These are phyloP conservation scores for Xestia xanthographa DNA, from an alignment of 2,888 invertebrate genomes.

Conservation along the genomic window DNA sequence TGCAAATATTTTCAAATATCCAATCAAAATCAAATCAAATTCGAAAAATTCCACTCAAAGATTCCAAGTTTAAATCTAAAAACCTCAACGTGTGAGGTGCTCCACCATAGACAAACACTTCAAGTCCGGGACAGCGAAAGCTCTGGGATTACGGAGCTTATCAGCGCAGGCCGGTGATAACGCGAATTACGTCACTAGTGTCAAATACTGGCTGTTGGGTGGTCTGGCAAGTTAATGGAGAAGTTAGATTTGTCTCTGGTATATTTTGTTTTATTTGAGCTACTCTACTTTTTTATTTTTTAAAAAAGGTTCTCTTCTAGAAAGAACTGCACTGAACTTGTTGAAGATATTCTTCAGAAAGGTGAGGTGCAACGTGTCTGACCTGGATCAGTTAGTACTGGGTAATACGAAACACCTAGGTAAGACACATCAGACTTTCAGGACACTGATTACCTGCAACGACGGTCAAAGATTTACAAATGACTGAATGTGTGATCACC, in stretches of 20 bases:
- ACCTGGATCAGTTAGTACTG: not conserved
- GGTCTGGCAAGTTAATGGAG: slow-evolving; percentile 61
- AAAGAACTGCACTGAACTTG: not conserved
- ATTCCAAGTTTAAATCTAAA: slow-evolving; percentile 13
- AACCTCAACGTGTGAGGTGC: slow-evolving; percentile 71
- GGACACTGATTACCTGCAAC: too few species aligned
- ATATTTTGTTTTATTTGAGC: not conserved
- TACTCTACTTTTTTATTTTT: too few species aligned
- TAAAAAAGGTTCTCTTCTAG: not conserved
- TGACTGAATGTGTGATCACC: not conserved
- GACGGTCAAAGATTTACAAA: not conserved
- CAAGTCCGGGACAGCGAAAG: slow-evolving; percentile 65
- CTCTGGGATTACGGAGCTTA: slow-evolving; percentile 71
- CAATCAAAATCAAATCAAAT: not conserved
- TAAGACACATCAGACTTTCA: not conserved
- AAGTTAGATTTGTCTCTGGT: not conserved
- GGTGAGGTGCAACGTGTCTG: too few species aligned
- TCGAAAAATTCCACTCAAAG: not conserved
- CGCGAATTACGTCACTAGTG: slow-evolving; percentile 70
- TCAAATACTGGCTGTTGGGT: slow-evolving; percentile 66
- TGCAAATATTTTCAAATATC: not conserved
- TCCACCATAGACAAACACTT: slow-evolving; percentile 65
- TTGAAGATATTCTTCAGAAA: not conserved
- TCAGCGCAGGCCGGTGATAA: slow-evolving; percentile 68
- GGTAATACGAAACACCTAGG: too few species aligned